Evolutionary conservation across 2,113 vertebrate genomes (phyloP).

Genomic region (Loxodonta africana): DNA sequence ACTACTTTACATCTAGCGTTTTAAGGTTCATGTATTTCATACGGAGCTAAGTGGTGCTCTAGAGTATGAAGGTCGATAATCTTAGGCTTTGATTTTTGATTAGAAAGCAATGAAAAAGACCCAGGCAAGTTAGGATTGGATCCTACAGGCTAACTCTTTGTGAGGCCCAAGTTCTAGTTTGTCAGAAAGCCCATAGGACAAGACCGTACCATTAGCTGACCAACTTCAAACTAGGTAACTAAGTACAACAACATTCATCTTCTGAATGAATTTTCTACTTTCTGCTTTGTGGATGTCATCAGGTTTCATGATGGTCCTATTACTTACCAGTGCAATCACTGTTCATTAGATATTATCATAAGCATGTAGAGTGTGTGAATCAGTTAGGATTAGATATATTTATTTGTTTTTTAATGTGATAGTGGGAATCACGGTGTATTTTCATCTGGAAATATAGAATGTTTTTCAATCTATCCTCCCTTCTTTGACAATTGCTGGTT

Average conservation of each 20-base stretch:
- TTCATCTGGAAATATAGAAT: constrained; percentile 22
- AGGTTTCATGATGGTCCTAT: neutral
- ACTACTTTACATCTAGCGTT: constrained; percentile 18
- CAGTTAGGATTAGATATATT: neutral
- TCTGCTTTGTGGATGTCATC: neutral
- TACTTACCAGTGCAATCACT: neutral
- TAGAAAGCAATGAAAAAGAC: neutral
- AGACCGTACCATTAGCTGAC: neutral
- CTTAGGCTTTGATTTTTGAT: constrained; percentile 10
- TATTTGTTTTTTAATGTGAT: neutral
- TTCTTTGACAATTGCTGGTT: neutral
- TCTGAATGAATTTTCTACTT: neutral
- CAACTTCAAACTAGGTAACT: neutral
- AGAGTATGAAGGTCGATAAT: neutral
- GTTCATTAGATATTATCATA: neutral
- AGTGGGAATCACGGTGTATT: neutral
- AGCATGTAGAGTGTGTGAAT: neutral
- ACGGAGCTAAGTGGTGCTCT: constrained; percentile 45
- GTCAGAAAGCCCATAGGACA: neutral
- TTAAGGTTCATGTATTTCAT: constrained; percentile 75
- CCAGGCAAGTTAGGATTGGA: neutral
- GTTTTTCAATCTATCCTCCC: neutral
- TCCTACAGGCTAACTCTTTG: constrained; percentile 32
- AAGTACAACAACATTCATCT: neutral
- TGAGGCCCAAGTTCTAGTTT: constrained; percentile 44